Conservation (phyloP, 2,113 vertebrate species). For the Ciconia stormi region DNA sequence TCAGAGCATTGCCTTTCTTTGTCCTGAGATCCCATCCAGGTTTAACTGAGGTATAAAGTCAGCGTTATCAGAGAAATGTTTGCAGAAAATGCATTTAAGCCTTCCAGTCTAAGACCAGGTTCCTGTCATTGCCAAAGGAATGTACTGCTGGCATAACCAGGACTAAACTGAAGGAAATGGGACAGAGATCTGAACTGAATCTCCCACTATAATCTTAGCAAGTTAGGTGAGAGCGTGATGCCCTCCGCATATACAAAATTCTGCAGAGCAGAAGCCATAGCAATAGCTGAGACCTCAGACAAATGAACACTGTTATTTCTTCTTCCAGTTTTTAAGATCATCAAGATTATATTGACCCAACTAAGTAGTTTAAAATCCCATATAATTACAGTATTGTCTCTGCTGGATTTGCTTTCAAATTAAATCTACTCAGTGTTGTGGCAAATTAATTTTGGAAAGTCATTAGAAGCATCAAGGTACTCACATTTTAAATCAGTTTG, state of each 20-base stretch:
- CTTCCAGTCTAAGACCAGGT: neutral
- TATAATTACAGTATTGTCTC: constrained; percentile 8
- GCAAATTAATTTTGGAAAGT: constrained; percentile 55
- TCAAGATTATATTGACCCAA: constrained; percentile 12
- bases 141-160: neutral
- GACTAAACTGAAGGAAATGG: neutral
- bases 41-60: neutral
- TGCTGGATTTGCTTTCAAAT: constrained; percentile 35
- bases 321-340: constrained; percentile 23
- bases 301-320: neutral
- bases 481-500: neutral
- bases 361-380: constrained; percentile 31
- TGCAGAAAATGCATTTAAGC: neutral
- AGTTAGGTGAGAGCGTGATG: rapidly evolving
- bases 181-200: neutral
- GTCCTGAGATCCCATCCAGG: neutral
- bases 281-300: neutral
- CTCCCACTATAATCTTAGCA: neutral
- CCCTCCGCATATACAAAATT: neutral
- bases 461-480: neutral
- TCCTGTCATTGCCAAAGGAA: neutral
- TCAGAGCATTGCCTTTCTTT: neutral
- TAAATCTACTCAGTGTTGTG: constrained; percentile 35
- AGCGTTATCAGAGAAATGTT: neutral
- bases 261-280: neutral